Evolutionary conservation across 2,888 invertebrate genomes (phyloP).

Genomic region (Monoplex corrugatus): DNA sequence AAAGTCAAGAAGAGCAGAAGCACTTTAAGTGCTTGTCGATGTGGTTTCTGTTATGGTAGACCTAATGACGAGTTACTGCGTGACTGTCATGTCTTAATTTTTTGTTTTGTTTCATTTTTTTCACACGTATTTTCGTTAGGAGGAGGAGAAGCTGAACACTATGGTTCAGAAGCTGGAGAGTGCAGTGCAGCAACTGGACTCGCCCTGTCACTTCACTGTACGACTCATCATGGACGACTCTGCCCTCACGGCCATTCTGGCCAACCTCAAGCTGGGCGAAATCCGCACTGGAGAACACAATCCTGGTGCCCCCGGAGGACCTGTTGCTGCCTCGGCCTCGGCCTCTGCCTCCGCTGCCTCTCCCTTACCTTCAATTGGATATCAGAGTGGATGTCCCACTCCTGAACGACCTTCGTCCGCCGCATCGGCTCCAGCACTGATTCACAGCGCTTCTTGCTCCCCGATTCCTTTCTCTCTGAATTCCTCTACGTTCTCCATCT

Average conservation of each 20-base stretch:
- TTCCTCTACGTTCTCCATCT: neutral
- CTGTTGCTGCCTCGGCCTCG: neutral
- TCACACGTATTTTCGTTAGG: too few relatives aligned
- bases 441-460: neutral
- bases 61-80: too few relatives aligned
- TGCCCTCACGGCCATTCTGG: conserved; percentile 46
- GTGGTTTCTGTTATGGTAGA: too few relatives aligned
- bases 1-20: too few relatives aligned
- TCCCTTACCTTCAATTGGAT: neutral
- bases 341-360: neutral
- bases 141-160: conserved; percentile 33
- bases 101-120: too few relatives aligned
- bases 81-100: too few relatives aligned
- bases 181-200: conserved; percentile 48
- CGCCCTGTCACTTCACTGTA: conserved; percentile 52
- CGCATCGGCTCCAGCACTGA: neutral
- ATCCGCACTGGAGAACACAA: conserved; percentile 28
- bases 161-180: conserved; percentile 45
- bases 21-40: too few relatives aligned
- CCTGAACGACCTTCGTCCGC: conserved; percentile 3
- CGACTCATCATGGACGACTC: conserved; percentile 52
- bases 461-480: neutral
- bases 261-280: conserved; percentile 46
- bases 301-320: neutral
- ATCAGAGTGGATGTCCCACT: neutral